Evolutionary conservation across 2,113 vertebrate species (phyloP).

Genomic region (Corvus moneduloides): DNA sequence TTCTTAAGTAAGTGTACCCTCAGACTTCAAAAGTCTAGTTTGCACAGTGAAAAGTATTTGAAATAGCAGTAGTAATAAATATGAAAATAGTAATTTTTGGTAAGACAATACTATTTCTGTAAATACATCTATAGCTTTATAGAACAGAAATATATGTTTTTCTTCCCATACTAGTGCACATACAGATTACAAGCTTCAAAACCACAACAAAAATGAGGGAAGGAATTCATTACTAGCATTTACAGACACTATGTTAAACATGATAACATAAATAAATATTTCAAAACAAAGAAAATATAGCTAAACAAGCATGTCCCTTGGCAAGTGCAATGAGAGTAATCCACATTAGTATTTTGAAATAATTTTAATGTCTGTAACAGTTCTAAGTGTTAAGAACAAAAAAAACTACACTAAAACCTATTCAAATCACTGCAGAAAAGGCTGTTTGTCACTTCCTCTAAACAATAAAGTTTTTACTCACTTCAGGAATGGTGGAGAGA

Average conservation of each 20-base stretch:
- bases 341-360: neutral
- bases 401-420: neutral
- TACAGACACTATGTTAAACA: neutral
- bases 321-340: neutral
- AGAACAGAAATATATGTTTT: neutral
- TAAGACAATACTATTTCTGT: neutral
- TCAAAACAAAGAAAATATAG: neutral
- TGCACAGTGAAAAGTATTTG: neutral
- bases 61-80: neutral
- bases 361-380: neutral
- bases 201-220: neutral
- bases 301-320: neutral
- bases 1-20: neutral
- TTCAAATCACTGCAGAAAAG: neutral
- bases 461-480: neutral
- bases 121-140: neutral
- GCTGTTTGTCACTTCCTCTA: neutral
- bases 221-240: neutral
- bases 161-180: neutral
- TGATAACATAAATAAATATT: neutral
- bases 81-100: neutral
- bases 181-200: neutral
- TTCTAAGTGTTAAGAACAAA: neutral
- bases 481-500: neutral
- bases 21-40: neutral